phyloP scores from a whole-genome alignment of 2,888 invertebrate genomes.

The Drosophila neoperkinsi region DNA sequence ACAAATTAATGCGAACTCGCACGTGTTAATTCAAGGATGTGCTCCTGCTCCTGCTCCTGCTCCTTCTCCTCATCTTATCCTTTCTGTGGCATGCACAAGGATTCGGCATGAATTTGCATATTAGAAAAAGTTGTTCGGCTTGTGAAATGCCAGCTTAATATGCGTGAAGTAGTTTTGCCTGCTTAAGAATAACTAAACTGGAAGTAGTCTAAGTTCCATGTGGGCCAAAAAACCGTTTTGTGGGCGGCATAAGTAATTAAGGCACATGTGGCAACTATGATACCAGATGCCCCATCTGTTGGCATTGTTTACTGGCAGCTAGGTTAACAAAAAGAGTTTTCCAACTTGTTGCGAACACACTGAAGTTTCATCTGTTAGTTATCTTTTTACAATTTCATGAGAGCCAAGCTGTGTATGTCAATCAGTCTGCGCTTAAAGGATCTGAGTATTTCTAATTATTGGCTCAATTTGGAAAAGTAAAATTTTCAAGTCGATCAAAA shows the following conservation, averaged over 20 bases:
- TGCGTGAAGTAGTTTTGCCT: conserved; percentile 77
- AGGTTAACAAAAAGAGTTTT: neutral
- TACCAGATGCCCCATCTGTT: conserved; percentile 8
- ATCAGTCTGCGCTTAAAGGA: neutral
- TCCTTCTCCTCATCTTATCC: conserved; percentile 55
- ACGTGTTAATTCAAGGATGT: conserved; percentile 80
- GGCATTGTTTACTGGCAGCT: conserved; percentile 5
- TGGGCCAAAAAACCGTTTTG: conserved; percentile 6
- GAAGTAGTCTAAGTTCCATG: conserved; percentile 62
- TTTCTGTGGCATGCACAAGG: conserved; percentile 37
- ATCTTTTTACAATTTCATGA: neutral
- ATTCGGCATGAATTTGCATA: conserved; percentile 78
- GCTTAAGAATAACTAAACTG: conserved; percentile 73
- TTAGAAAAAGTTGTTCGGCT: conserved; percentile 78
- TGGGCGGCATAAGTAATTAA: conserved; percentile 77
- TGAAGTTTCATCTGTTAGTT: neutral
- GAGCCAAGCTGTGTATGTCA: neutral
- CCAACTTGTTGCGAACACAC: conserved; percentile 2
- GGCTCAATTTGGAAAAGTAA: neutral
- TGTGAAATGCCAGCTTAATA: conserved; percentile 80
- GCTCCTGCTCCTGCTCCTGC: conserved; percentile 37
- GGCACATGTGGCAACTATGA: conserved; percentile 29
- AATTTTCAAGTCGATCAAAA: neutral
- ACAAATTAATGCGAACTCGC: conserved; percentile 79
- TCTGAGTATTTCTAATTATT: neutral